Base-by-base conservation (phyloP, 2,797 vertebrate genomes). In the Manis javanica region DNA sequence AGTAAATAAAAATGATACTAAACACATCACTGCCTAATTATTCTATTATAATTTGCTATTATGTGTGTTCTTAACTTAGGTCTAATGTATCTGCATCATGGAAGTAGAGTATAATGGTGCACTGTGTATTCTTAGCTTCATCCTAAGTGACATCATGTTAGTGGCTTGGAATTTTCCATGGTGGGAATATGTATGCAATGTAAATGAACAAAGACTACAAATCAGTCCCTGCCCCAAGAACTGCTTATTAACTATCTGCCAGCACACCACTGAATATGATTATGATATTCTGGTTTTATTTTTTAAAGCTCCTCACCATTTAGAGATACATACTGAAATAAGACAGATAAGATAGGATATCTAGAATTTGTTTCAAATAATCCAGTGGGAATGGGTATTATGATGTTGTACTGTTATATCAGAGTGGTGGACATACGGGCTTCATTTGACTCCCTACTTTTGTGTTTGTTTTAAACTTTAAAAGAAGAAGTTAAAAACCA, bases 331-430 rank as follows among this genome's bases (percentile, higher is more conserved):
- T 79, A 68, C 31, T 77, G 51, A 96, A 91, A 59, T 82, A 85
- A 59, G 19, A 61, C 39, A 29, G 78, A 34, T 53, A 81, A 94
- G 74, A 23, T 69, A 8, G 39, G 42, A 39, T 63, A 57, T 90
- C 31, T 95, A 86, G 57, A 88, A 51, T 92, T 87, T 91, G 23
- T 85, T 79, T 94, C 26, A 42, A 46, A 69, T 94, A 66, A 61
- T 74, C 57, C 59, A 88, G 0, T 69, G n/a, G 29, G 34, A 7
- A 2, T 79, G 26, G 16, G 5, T 46, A 29, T 83, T 13, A 19
- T 77, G 53, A 39, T 39, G 37, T 39, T 39, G 37, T 39, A 57
- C 75, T 69, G 18, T 86, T 72, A 5, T 15, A 39, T 84, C 75
- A 31, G 26, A 88, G 37, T 37, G 55, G 11, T 68, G 24, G 53